Conservation (phyloP, 2,113 vertebrate species). For the Pelecanus crispus region DNA sequence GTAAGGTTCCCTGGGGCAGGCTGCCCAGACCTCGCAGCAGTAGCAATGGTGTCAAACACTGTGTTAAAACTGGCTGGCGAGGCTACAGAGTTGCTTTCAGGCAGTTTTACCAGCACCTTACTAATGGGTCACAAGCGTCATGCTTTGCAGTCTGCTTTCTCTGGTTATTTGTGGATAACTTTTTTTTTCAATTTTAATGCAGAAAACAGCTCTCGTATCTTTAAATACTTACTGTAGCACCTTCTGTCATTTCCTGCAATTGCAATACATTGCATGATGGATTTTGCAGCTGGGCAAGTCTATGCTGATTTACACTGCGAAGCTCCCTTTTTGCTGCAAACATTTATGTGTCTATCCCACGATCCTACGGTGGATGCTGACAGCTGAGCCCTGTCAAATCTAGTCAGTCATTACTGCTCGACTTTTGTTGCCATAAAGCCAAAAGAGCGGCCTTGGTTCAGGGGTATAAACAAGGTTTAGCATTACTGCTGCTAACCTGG, state of each 20-base stretch:
- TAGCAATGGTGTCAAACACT: background rate
- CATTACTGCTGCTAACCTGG: accelerated
- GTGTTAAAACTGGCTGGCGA: background rate
- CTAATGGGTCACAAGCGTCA: background rate
- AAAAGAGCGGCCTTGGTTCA: background rate
- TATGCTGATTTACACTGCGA: no score
- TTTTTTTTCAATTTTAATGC: background rate
- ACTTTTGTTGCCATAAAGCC: background rate
- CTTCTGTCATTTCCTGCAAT: background rate
- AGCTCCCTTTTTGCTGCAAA: background rate
- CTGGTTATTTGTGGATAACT: accelerated
- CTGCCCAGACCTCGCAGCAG: background rate
- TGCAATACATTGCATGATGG: background rate
- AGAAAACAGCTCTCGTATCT: background rate
- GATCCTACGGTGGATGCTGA: background rate
- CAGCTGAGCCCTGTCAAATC: background rate
- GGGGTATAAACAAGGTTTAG: accelerated
- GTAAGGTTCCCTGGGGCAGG: background rate
- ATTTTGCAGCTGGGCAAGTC: background rate
- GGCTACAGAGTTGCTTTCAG: background rate
- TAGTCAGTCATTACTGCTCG: accelerated
- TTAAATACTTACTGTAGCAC: background rate
- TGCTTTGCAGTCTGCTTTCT: background rate
- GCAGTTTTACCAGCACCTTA: background rate
- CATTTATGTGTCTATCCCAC: accelerated